Evolutionary conservation across 2,113 vertebrate genomes (phyloP).

Genomic region (Aix galericulata): DNA sequence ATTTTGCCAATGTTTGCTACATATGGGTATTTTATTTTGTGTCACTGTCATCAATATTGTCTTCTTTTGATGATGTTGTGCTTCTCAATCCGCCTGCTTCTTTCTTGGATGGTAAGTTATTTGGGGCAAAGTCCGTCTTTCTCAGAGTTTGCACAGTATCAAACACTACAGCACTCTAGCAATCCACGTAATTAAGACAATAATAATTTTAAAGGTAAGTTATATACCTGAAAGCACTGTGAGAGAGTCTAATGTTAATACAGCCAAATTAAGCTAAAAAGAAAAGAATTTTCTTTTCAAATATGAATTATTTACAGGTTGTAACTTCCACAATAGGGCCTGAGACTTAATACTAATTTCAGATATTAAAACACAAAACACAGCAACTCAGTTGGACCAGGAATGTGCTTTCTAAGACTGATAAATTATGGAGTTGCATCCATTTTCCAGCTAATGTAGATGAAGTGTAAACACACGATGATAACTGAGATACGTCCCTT

Average conservation of each 20-base stretch:
- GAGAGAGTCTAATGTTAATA: not conserved
- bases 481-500: conserved; percentile 56
- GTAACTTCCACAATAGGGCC: not conserved
- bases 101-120: not conserved
- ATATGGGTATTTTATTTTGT: not conserved
- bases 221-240: not conserved
- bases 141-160: not conserved
- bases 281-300: not conserved
- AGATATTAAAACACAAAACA: not conserved
- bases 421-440: conserved; percentile 45
- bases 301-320: conserved; percentile 2
- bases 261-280: not conserved
- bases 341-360: conserved; percentile 9
- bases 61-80: not conserved
- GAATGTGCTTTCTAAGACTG: conserved; percentile 34
- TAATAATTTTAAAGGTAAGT: not conserved
- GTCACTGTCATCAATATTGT: not conserved
- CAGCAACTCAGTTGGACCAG: not conserved
- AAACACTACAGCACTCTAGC: not conserved
- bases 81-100: not conserved
- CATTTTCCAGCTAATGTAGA: conserved; percentile 67
- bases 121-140: not conserved
- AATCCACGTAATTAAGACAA: not conserved
- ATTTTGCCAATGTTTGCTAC: not conserved
- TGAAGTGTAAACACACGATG: conserved; percentile 49